Evolutionary conservation across 2,888 invertebrate genomes (phyloP), one percentile per base, ranked within the genome.

Genomic region (Taphrorychus bicolor): DNA sequence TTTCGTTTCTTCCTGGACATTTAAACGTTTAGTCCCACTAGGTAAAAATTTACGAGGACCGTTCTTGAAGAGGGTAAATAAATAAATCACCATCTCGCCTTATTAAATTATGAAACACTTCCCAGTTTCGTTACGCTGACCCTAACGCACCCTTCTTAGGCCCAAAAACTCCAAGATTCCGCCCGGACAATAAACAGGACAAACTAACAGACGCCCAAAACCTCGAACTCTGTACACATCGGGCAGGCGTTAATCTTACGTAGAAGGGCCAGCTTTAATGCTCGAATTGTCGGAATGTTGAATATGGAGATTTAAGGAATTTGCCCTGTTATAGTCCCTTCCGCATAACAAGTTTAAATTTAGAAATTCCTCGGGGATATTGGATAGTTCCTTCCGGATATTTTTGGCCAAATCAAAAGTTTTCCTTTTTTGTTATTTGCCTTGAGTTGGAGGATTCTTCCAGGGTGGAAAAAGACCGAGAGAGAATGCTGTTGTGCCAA

Each of bases 281-380:
- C 3, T 45, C 45, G 45, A 45, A 45, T 45, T 14, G 45, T 45
- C 45, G 45, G 45, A 7, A 45, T 45, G 45, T 45, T 45, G 45
- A 45, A 45, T 45, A 45, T 45, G 45, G 14, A 45, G 45, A 45
- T 45, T 45, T 45, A 45, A 45, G 45, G 45, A 45, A 45, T 45
- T 45, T 45, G 45, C 3, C 45, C 45, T 17, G 45, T 14, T 32
- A 45, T 45, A 2, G 45, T 45, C 45, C 45, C 14, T 45, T 45
- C 45, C 14, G 45, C 45, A 17, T 45, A 14, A 14, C 45, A 16
- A 45, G 45, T 14, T 45, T 45, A 45, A 45, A 45, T 45, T 45
- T 45, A 7, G 45, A 45, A 45, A 45, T 45, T 45, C 45, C 45
- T 45, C 14, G 4, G 16, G 14, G 16, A 16, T 45, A 45, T 45